These are phyloP conservation scores for Platycercus adscitus DNA, from an alignment of 2,113 vertebrate genomes.

Conservation along the genomic window DNA sequence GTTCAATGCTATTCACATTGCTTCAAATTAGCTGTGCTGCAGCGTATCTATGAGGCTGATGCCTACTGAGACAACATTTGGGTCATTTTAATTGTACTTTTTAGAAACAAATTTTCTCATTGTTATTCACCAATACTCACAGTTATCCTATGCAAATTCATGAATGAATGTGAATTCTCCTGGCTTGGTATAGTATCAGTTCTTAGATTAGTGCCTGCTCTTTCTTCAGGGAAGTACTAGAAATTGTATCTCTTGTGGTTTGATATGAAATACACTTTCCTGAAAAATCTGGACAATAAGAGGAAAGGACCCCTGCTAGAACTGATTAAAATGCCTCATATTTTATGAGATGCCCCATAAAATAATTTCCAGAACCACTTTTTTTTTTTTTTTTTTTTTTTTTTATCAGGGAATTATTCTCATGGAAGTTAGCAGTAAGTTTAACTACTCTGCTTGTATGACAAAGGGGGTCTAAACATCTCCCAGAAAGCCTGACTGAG, in stretches of 20 bases:
- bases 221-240: slow-evolving; percentile 33
- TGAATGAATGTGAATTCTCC: background rate
- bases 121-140: background rate
- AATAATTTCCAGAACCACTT: background rate
- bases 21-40: background rate
- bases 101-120: background rate
- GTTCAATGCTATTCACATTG: background rate
- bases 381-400: background rate
- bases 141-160: background rate
- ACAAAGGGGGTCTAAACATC: background rate
- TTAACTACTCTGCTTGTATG: background rate
- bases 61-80: background rate
- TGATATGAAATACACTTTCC: background rate
- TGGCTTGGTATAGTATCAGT: background rate
- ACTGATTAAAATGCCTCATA: background rate
- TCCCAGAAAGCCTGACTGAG: background rate
- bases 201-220: background rate
- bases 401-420: background rate
- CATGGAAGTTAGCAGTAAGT: background rate
- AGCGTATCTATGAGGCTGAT: background rate
- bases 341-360: background rate
- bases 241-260: background rate
- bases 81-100: background rate
- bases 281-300: background rate
- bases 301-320: background rate